Evolutionary conservation across 2,888 invertebrate species (phyloP).

Genomic region (Latheticus oryzae): DNA sequence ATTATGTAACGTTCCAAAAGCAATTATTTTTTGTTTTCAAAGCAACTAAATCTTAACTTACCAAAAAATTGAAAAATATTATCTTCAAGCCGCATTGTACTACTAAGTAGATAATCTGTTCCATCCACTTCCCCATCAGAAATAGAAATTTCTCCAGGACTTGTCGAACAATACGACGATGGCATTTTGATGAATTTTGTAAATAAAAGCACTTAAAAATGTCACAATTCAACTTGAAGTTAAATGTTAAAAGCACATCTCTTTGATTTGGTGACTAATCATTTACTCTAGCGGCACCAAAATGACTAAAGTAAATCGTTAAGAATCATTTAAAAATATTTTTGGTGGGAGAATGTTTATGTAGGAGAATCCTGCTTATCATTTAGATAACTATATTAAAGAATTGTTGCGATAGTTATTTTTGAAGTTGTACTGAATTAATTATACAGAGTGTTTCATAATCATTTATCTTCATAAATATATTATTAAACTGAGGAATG

Average conservation of each 20-base stretch:
- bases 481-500: too few relatives aligned
- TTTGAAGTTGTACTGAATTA: constrained; percentile 27
- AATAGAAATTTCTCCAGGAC: constrained; percentile 59
- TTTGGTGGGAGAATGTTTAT: constrained; percentile 51
- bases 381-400: constrained; percentile 40
- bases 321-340: constrained; percentile 23
- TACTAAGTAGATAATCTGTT: constrained; percentile 73
- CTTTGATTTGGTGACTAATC: constrained; percentile 1
- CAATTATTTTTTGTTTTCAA: too few relatives aligned
- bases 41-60: too few relatives aligned
- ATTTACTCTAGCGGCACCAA: constrained; percentile 24
- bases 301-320: constrained; percentile 28
- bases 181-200: constrained; percentile 46
- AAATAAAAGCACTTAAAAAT: too few relatives aligned
- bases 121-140: constrained; percentile 71
- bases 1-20: too few relatives aligned
- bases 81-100: constrained; percentile 73
- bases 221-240: constrained; percentile 3
- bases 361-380: constrained; percentile 50
- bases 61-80: constrained; percentile 73
- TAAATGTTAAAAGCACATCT: not conserved
- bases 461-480: too few relatives aligned
- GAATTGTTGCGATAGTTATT: constrained; percentile 38
- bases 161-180: constrained; percentile 58
- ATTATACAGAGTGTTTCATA: constrained; percentile 4